Conservation (phyloP, 2,888 invertebrate species). For the Napeogenes sylphis region DNA sequence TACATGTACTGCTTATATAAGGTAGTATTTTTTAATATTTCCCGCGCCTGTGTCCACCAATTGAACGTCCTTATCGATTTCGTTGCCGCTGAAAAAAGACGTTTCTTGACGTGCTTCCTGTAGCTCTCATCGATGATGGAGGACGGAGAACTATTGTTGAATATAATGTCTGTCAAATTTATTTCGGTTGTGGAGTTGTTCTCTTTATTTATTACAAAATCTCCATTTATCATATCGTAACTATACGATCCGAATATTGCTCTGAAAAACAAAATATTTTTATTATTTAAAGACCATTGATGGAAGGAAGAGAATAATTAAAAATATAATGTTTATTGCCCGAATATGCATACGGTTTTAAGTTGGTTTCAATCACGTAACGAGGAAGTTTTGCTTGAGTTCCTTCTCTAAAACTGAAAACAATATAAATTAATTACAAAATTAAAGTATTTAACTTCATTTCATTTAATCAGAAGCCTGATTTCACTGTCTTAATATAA, state of each 20-base stretch:
- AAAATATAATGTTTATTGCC: not conserved
- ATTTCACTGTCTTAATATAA: no score
- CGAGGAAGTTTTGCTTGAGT: constrained; percentile 24
- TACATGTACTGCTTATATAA: not conserved
- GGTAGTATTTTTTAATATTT: constrained; percentile 15
- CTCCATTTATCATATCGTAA: constrained; percentile 39
- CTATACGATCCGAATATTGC: constrained; percentile 48
- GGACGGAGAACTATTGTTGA: constrained; percentile 1
- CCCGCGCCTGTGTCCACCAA: constrained; percentile 17
- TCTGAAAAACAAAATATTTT: constrained; percentile 37
- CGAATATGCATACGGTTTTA: constrained; percentile 26
- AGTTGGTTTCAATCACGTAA: constrained; percentile 26
- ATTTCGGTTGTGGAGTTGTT: constrained; percentile 15
- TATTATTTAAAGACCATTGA: constrained; percentile 6
- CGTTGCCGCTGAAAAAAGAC: not conserved
- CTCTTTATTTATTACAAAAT: constrained; percentile 33
- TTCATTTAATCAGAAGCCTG: no score
- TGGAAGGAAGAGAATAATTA: not conserved
- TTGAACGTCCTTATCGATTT: constrained; percentile 11
- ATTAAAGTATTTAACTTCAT: no score
- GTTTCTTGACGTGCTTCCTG: constrained; percentile 11
- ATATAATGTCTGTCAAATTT: constrained; percentile 15
- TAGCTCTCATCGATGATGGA: constrained; percentile 6
- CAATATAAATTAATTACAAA: not conserved
- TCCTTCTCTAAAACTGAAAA: constrained; percentile 8